Evolutionary conservation across 1,140 invertebrate species (phyloP), one percentile per base, ranked within the genome.

Genomic region (Parasteatoda tepidariorum): DNA sequence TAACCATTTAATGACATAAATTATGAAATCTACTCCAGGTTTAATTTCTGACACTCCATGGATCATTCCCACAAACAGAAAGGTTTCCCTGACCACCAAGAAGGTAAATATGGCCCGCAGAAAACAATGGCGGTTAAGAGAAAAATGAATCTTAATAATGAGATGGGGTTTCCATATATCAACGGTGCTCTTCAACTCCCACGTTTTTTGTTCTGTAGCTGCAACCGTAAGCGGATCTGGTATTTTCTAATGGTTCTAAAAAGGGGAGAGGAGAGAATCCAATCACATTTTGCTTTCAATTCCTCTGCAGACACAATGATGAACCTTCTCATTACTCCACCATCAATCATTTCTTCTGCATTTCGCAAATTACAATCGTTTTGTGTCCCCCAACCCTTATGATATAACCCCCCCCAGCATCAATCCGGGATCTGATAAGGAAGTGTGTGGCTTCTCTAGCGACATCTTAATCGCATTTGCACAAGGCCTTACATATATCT

Each of bases 351-450:
- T 64, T 68, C 68, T 68, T 57, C 48, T 68, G 76, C 76, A 79
- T 79, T 79, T 79, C 76, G 41, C 76, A 79, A 79, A 79, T 79
- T 79, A 38, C 76, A 59, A 79, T 79, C 76, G 64, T 68, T 30
- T 6, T n/a, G n/a, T n/a, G n/a, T n/a, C n/a, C n/a, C n/a, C n/a
- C 48, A 13, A 55, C 13, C 13, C 48, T 55, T 55, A 55, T 18
- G 22, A 55, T 55, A 2, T 22, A 22, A 55, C 13, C 22, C 22
- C 48, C 48, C 13, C 13, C 48, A 55, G 22, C 48, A 55, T 2
- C 48, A 55, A n/a, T 66, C 62, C 62, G 31, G 62, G 18, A 66
- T 66, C 62, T 33, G 62, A 66, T 66, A 66, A 66, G 62, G 62
- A 11, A 33, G 15, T 66, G 62, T 66, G 62, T 28, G 62, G n/a